A percentile compares a stretch with the other conserved stretches of the same genome.
phyloP scores from a whole-genome alignment of 2,797 vertebrate species.

The Rhyacichthys aspro region DNA sequence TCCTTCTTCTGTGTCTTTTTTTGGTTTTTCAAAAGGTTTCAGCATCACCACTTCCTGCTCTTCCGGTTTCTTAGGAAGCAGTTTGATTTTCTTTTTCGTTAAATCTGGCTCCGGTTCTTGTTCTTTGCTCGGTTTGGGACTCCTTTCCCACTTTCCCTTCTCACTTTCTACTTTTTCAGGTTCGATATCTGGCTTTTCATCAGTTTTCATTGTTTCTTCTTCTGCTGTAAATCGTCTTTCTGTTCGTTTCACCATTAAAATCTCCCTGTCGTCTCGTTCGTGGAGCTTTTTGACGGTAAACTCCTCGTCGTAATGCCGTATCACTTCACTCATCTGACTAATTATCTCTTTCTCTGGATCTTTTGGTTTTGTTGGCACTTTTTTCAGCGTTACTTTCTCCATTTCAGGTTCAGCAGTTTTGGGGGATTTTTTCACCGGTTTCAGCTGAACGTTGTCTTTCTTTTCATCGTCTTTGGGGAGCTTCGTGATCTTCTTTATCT shows the following conservation, averaged over 20 bases:
- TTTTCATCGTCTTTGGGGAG: slow-evolving; percentile 46
- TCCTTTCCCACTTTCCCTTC: slow-evolving; percentile 52
- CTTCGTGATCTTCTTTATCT: slow-evolving; percentile 61
- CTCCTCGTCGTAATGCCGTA: slow-evolving; percentile 50
- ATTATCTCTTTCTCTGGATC: slow-evolving; percentile 51
- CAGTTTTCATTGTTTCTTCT: slow-evolving; percentile 25
- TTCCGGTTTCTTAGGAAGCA: slow-evolving; percentile 48
- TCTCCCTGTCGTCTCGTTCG: slow-evolving; percentile 45
- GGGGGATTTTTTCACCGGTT: slow-evolving; percentile 45
- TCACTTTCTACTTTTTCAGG: slow-evolving; percentile 37
- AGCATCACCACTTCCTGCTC: slow-evolving; percentile 55
- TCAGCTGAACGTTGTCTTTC: slow-evolving; percentile 53
- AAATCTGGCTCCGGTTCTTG: slow-evolving; percentile 47
- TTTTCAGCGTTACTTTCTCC: slow-evolving; percentile 60
- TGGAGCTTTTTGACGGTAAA: slow-evolving; percentile 39
- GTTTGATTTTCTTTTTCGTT: slow-evolving; percentile 62
- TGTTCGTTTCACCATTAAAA: slow-evolving; percentile 28
- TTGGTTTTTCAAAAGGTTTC: slow-evolving; percentile 63
- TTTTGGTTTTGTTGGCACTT: slow-evolving; percentile 57
- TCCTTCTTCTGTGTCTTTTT: slow-evolving; percentile 17
- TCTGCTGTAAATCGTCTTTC: slow-evolving; percentile 33
- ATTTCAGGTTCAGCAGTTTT: slow-evolving; percentile 50
- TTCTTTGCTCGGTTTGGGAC: slow-evolving; percentile 19
- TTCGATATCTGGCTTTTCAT: slow-evolving; percentile 27
- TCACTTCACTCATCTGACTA: slow-evolving; percentile 44